Conservation (phyloP, 2,797 vertebrate genomes). For the Hozukius guyotensis region DNA sequence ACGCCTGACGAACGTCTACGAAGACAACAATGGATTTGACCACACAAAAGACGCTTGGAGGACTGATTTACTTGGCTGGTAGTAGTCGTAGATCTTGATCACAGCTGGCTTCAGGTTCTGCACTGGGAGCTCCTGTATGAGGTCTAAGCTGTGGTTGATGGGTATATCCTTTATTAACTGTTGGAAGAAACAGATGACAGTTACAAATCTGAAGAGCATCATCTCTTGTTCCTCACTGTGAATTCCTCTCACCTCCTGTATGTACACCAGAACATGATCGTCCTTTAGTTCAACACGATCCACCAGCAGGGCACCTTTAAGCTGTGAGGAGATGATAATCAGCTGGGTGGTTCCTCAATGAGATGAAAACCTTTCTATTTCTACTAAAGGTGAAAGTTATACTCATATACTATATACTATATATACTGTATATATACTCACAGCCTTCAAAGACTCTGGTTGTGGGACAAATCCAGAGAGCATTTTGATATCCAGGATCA, state of each 20-base stretch:
- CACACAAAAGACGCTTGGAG: too few relatives aligned
- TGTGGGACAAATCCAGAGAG: conserved; percentile 73
- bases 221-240: neutral
- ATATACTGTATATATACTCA: conserved; percentile 17
- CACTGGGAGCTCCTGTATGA: conserved; percentile 65
- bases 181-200: neutral
- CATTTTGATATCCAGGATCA: conserved; percentile 76
- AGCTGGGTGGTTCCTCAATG: neutral
- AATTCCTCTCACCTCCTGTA: conserved; percentile 55
- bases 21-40: too few relatives aligned
- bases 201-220: neutral
- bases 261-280: conserved; percentile 65
- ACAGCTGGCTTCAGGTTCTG: conserved; percentile 77
- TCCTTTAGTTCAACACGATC: conserved; percentile 62
- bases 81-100: conserved; percentile 81
- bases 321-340: conserved; percentile 41
- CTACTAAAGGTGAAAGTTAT: neutral
- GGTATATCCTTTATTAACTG: conserved; percentile 51
- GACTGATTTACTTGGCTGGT: conserved; percentile 75
- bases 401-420: too few relatives aligned
- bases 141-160: conserved; percentile 29
- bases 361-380: neutral
- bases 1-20: too few relatives aligned
- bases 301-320: conserved; percentile 29
- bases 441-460: conserved; percentile 45